Conservation (phyloP, 2,113 vertebrate genomes). For the Nestor notabilis region DNA sequence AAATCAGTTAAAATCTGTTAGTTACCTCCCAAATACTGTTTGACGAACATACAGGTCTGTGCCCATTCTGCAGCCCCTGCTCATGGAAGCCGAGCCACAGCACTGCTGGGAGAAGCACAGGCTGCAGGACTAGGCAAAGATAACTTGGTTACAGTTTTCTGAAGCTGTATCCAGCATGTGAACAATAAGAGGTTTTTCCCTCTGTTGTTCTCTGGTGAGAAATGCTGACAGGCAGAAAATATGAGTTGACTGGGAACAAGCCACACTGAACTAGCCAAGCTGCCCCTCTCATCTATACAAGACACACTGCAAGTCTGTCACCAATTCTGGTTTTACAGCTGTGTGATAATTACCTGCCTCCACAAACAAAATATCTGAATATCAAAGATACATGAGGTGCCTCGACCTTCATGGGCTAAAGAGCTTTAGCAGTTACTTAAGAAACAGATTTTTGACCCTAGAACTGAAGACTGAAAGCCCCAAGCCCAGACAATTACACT, state of each 20-base stretch:
- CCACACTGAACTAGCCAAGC: neutral
- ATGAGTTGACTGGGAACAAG: neutral
- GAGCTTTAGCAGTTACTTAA: neutral
- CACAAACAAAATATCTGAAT: neutral
- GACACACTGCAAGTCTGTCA: accelerated
- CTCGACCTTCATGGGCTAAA: neutral
- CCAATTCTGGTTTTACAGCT: neutral
- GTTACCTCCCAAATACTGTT: neutral
- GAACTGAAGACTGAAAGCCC: neutral
- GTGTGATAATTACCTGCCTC: neutral
- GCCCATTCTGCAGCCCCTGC: neutral
- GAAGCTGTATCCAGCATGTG: neutral
- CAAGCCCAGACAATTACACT: neutral
- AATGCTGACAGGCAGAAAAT: neutral
- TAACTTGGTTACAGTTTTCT: neutral
- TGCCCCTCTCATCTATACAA: neutral
- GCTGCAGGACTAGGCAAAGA: neutral
- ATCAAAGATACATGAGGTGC: neutral
- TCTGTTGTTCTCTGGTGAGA: neutral
- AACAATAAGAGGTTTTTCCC: neutral
- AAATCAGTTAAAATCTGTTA: neutral
- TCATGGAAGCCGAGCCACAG: neutral
- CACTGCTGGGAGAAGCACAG: neutral
- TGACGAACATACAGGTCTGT: neutral
- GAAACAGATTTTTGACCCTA: neutral